phyloP scores from a whole-genome alignment of 1,140 invertebrate genomes.

The Orius insidiosus region DNA sequence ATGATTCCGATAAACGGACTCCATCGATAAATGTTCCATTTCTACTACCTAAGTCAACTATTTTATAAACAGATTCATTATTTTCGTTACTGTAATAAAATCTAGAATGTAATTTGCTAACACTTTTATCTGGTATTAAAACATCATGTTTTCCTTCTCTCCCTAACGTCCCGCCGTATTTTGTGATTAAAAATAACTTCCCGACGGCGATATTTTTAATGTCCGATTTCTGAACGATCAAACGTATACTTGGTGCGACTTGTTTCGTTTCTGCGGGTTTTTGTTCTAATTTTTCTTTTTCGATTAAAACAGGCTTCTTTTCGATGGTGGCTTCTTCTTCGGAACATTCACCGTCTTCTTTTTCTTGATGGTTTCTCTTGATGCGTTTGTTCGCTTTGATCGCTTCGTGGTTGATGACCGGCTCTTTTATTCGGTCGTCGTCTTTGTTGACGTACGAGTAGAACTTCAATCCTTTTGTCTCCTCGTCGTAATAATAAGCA shows the following conservation, averaged over 20 bases:
- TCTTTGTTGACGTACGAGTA: not conserved
- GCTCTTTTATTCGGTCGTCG: too few species aligned
- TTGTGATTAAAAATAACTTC: constrained; percentile 68
- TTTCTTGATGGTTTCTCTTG: constrained; percentile 1
- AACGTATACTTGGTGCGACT: constrained; percentile 57
- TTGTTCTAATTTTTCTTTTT: not conserved
- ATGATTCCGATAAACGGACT: constrained; percentile 47
- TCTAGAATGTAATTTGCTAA: constrained; percentile 34
- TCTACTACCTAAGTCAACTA: constrained; percentile 66
- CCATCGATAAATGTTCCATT: constrained; percentile 78
- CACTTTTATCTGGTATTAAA: constrained; percentile 56
- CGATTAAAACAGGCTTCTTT: constrained; percentile 1
- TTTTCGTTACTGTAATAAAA: constrained; percentile 38
- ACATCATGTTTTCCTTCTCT: constrained; percentile 60
- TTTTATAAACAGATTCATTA: constrained; percentile 39
- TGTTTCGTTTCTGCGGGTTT: constrained; percentile 2
- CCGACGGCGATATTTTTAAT: constrained; percentile 50
- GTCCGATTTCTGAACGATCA: constrained; percentile 64
- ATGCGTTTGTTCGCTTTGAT: too few species aligned
- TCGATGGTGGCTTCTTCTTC: not conserved
- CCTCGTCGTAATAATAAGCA: constrained; percentile 11
- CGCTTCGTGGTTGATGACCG: too few species aligned
- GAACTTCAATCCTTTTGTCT: constrained; percentile 7
- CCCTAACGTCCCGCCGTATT: constrained; percentile 67
- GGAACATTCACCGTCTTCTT: constrained; percentile 9